These are phyloP conservation scores for Hipposideros armiger DNA, from an alignment of 2,113 vertebrate species.

Conservation along the genomic window DNA sequence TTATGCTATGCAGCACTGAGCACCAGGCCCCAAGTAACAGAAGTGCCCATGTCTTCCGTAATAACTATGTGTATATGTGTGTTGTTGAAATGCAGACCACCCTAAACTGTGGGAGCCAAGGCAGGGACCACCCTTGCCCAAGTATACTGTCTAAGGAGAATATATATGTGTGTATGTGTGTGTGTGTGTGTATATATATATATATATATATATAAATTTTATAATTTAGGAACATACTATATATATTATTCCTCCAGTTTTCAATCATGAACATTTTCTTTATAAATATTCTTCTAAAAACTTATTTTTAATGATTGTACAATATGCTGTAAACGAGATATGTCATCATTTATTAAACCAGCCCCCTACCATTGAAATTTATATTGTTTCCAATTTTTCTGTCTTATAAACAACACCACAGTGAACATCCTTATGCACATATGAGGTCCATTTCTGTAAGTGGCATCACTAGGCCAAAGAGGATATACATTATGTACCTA, in stretches of 20 bases:
- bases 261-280: slow-evolving; percentile 29
- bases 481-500: neutral
- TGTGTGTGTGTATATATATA: neutral
- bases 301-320: neutral
- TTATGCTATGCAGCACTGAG: neutral
- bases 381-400: slow-evolving; percentile 19
- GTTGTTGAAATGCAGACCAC: neutral
- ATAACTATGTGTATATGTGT: neutral
- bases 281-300: slow-evolving; percentile 28
- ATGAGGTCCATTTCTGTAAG: neutral
- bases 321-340: neutral
- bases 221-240: neutral
- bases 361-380: neutral
- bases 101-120: neutral
- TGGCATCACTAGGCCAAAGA: neutral
- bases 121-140: neutral
- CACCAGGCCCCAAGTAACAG: neutral
- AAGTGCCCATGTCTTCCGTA: neutral
- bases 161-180: neutral
- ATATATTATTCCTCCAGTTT: neutral
- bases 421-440: neutral
- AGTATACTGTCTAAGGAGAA: neutral
- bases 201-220: neutral
- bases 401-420: slow-evolving; percentile 15
- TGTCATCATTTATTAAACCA: neutral